Base-by-base conservation (phyloP, 1,140 invertebrate genomes). In the Dolichoris vasculosae region DNA sequence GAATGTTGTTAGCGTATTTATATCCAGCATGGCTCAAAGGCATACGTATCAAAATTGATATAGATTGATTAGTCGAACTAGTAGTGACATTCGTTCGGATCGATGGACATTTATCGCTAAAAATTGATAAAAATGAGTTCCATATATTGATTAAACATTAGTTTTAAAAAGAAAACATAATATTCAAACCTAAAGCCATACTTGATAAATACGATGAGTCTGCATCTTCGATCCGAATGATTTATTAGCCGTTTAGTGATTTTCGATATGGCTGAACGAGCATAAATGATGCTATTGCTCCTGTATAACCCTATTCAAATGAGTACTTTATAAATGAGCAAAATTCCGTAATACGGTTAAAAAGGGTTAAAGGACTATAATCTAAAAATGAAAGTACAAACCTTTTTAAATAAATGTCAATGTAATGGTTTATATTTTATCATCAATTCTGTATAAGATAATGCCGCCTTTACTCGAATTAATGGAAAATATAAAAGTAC, bases 221-320 rank as follows among this genome's bases (percentile, higher is more conserved):
- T 20, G 35, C 67, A 40, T 43, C 38, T 43, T 73, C 38, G 38
- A 73, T 73, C n/a, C 2, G 38, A 73, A 73, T 73, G 69, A 73
- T 73, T 73, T 73, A 73, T 73, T 73, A 43, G 40, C n/a, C 38
- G 23, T 43, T 73, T 73, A n/a, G 38, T 73, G 38, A 73, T 43
- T 73, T 73, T 73, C 38, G 23, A 40, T 40, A 43, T 43, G 38
- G 23, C 69, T 73, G 69, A 73, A 73, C 38, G 9, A 73, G 38
- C 69, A 43, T 20, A 73, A 73, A 73, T 73, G 69, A 43, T 1
- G 23, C 69, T 73, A 43, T 43, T 4, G 69, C 8, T 73, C 15
- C 69, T 17, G 3, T 2, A 69, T 1, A 20, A 38, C 67, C 67
- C 15, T 38, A 40, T 17, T 69, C 32, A 59, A 59, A 59, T 59